Evolutionary conservation across 2,888 invertebrate genomes (phyloP).

Genomic region (Sabatieria punctata): DNA sequence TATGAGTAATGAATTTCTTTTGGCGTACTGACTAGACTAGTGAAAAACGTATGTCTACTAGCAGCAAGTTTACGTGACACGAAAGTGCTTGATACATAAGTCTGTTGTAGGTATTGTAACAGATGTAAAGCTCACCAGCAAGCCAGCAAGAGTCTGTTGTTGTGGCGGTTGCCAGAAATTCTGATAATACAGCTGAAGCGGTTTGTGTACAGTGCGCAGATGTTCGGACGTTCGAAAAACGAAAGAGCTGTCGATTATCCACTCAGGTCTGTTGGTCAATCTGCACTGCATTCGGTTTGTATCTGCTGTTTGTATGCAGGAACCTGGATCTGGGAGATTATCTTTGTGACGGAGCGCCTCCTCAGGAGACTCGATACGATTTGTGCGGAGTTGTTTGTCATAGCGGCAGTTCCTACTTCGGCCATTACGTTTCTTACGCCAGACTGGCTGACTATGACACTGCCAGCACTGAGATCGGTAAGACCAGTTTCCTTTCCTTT

Average conservation of each 20-base stretch:
- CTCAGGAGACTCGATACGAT: conserved; percentile 34
- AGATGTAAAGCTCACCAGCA: conserved; percentile 29
- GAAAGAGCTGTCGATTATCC: conserved; percentile 23
- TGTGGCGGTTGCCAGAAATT: conserved; percentile 31
- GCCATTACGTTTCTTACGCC: conserved; percentile 40
- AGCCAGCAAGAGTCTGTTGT: conserved; percentile 31
- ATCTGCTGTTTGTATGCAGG: conserved; percentile 18
- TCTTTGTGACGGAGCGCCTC: conserved; percentile 22
- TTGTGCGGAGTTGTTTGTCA: conserved; percentile 38
- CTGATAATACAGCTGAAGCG: conserved; percentile 34
- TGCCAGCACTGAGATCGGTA: conserved; percentile 34
- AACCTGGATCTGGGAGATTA: conserved; percentile 34
- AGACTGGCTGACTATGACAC: conserved; percentile 31
- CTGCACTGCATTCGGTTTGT: background rate
- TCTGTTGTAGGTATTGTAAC: conserved; percentile 16
- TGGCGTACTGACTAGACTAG: no score
- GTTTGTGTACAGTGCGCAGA: conserved; percentile 28
- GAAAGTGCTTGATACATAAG: no score
- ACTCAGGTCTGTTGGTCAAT: conserved; percentile 15
- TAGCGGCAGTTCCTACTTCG: conserved; percentile 32
- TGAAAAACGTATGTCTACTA: no score
- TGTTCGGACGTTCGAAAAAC: conserved; percentile 19
- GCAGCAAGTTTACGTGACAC: no score
- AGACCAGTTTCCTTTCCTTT: no score
- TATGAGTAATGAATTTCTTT: no score